phyloP scores from a whole-genome alignment of 2,113 vertebrate genomes.

The Furnarius figulus region DNA sequence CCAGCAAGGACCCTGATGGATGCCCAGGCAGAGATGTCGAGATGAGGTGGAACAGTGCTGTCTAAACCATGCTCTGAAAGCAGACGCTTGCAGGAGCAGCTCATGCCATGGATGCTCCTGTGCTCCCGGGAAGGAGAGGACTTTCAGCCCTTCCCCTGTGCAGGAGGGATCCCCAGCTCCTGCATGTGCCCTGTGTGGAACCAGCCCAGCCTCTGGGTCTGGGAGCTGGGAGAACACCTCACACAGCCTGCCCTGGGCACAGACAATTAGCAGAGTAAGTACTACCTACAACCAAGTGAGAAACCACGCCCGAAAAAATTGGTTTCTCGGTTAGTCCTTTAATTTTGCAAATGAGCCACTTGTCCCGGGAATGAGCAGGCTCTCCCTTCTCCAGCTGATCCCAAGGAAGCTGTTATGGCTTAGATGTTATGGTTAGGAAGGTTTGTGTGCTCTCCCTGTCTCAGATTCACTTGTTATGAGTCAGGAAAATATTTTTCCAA shows the following conservation, averaged over 20 bases:
- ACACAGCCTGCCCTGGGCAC: neutral
- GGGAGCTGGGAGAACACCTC: neutral
- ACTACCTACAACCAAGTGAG: neutral
- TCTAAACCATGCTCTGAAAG: neutral
- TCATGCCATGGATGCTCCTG: fast-evolving
- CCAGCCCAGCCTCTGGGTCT: neutral
- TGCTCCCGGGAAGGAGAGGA: neutral
- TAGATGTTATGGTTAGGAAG: neutral
- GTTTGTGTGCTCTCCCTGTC: neutral
- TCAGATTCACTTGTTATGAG: neutral
- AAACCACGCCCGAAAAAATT: neutral
- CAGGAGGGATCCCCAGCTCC: neutral
- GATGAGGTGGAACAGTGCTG: neutral
- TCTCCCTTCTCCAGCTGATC: neutral
- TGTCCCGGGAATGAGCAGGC: neutral
- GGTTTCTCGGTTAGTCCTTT: neutral
- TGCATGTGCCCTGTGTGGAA: fast-evolving
- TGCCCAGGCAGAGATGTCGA: fast-evolving
- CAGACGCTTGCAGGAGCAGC: neutral
- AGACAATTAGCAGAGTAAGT: neutral
- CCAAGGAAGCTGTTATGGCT: neutral
- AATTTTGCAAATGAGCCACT: neutral
- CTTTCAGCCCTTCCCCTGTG: neutral
- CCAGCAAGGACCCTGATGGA: neutral
- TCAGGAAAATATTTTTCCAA: neutral